Conservation (phyloP, 2,888 invertebrate genomes). For the Bellardia bayeri region DNA sequence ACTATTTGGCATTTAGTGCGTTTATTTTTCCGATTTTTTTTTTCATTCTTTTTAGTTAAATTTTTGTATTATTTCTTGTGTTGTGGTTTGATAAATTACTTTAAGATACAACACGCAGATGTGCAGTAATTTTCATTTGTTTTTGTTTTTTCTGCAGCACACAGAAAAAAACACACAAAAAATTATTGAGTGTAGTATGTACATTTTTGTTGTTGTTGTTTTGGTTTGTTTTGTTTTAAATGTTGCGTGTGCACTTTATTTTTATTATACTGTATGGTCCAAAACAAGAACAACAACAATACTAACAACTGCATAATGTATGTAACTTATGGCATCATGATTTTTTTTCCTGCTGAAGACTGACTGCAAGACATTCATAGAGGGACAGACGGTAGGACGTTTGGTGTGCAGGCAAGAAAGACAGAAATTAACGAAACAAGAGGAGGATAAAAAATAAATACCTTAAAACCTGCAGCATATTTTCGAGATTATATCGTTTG, state of each 20-base stretch:
- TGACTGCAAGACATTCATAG: conserved; percentile 19
- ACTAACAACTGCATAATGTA: background rate
- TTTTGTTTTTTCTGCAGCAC: conserved; percentile 29
- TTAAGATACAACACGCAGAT: conserved; percentile 72
- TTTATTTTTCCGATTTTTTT: conserved; percentile 52
- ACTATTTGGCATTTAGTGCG: conserved; percentile 71
- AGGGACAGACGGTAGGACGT: background rate
- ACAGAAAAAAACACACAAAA: background rate
- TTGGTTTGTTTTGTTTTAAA: conserved; percentile 42
- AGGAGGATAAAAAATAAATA: conserved; percentile 29
- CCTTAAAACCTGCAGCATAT: conserved; percentile 68
- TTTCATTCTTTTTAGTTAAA: background rate
- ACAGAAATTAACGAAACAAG: conserved; percentile 12
- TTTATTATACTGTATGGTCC: conserved; percentile 58
- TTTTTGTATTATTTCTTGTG: conserved; percentile 21
- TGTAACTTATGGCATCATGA: conserved; percentile 24
- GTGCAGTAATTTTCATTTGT: conserved; percentile 69
- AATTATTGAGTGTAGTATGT: conserved; percentile 28
- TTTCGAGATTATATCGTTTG: conserved; percentile 68
- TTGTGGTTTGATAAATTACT: conserved; percentile 69
- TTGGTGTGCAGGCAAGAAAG: background rate
- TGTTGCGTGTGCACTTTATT: conserved; percentile 60
- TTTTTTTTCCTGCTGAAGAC: background rate
- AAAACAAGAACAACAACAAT: background rate
- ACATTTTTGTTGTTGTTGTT: conserved; percentile 26